phyloP scores from a whole-genome alignment of 2,797 vertebrate genomes.

The Fringilla coelebs region DNA sequence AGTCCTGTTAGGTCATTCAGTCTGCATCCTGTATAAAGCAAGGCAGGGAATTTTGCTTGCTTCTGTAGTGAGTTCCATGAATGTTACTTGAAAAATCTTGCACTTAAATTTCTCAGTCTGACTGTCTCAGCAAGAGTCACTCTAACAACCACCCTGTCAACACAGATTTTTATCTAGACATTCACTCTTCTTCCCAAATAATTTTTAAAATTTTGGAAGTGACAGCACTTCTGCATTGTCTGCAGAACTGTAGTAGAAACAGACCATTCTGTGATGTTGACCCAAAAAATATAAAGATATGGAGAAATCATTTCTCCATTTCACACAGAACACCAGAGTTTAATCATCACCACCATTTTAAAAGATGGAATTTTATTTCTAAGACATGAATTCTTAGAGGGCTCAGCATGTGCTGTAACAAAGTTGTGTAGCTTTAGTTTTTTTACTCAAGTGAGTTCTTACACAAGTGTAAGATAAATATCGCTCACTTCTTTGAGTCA shows the following conservation, averaged over 20 bases:
- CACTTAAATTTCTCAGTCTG: not conserved
- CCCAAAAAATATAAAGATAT: not conserved
- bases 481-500: not conserved
- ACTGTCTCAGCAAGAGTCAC: not conserved
- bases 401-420: not conserved
- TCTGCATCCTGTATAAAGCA: conserved; percentile 1
- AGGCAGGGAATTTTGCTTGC: not conserved
- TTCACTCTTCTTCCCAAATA: not conserved
- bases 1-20: not conserved
- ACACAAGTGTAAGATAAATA: not conserved
- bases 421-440: not conserved
- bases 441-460: not conserved
- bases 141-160: not conserved
- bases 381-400: not conserved
- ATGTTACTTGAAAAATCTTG: not conserved
- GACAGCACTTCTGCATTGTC: not conserved
- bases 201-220: not conserved
- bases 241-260: not conserved
- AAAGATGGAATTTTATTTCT: not conserved
- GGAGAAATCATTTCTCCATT: not conserved
- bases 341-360: not conserved
- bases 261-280: not conserved
- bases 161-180: not conserved
- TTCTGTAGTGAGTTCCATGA: not conserved
- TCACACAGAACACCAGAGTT: not conserved